Percentiles rank a stretch among this genome's conserved stretches.
Conservation (phyloP, 1,140 invertebrate genomes). For the Drosophila kohkoa region DNA sequence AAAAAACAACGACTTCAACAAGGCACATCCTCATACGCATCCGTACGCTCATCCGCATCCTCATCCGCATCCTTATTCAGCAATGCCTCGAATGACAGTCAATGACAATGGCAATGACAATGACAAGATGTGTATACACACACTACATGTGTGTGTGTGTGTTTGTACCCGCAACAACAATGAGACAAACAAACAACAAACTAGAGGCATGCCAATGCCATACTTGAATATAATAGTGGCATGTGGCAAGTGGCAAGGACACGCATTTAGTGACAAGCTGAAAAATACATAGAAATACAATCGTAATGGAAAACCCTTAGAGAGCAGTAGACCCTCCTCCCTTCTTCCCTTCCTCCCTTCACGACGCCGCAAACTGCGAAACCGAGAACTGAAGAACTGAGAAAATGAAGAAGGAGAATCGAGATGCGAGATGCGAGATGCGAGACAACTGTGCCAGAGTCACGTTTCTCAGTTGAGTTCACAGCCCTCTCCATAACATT, state of each 20-base stretch:
- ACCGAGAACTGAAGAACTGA: background rate
- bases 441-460: constrained; percentile 4
- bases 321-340: background rate
- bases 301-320: constrained; percentile 28
- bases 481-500: background rate
- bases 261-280: constrained; percentile 54
- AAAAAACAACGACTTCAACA: constrained; percentile 36
- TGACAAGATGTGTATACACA: constrained; percentile 31
- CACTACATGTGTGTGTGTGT: background rate
- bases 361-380: background rate
- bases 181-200: constrained; percentile 26
- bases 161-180: constrained; percentile 35
- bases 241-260: constrained; percentile 50
- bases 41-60: constrained; percentile 28
- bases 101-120: constrained; percentile 53
- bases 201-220: constrained; percentile 23
- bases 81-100: constrained; percentile 38
- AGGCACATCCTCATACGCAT: constrained; percentile 42
- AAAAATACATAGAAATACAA: constrained; percentile 38
- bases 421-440: background rate
- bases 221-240: constrained; percentile 31
- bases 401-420: background rate
- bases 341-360: too few species aligned
- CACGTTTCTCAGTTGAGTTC: constrained; percentile 21
- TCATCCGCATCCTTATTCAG: constrained; percentile 35